Conservation (phyloP, 2,888 invertebrate species). For the Rhaphigaster nebulosa region DNA sequence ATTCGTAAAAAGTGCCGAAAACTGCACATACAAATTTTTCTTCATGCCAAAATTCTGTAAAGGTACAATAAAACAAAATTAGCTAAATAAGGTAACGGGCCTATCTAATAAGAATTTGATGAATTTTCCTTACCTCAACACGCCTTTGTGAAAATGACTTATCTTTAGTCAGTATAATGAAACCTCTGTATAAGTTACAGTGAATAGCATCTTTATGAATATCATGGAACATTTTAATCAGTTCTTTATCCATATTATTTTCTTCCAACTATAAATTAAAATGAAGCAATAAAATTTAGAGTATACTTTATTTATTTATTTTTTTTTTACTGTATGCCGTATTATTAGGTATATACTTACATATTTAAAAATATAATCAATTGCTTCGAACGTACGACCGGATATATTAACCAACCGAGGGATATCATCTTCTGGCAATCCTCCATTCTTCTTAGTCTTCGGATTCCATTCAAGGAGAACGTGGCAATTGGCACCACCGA, state of each 20-base stretch:
- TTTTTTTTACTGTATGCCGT: not conserved
- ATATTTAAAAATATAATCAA: constrained; percentile 76
- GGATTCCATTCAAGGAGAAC: constrained; percentile 75
- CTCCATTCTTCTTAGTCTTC: constrained; percentile 76
- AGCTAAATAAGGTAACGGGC: not conserved
- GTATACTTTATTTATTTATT: no score
- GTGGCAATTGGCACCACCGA: constrained; percentile 91
- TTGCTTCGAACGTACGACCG: constrained; percentile 84
- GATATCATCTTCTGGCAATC: constrained; percentile 75
- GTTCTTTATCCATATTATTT: constrained; percentile 76
- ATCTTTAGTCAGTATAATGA: constrained; percentile 71
- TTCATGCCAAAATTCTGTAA: constrained; percentile 72
- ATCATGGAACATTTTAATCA: constrained; percentile 74
- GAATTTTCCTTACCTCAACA: constrained; percentile 62
- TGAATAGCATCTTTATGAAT: constrained; percentile 70
- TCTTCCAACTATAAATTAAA: constrained; percentile 69
- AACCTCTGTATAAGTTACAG: constrained; percentile 84
- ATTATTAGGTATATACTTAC: constrained; percentile 68
- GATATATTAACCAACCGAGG: constrained; percentile 82
- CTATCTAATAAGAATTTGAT: not conserved
- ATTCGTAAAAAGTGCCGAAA: constrained; percentile 92
- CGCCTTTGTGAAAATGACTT: constrained; percentile 60
- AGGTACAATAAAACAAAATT: constrained; percentile 71
- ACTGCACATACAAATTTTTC: constrained; percentile 88
- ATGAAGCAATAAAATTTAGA: not conserved